A percentile compares a stretch with the other conserved stretches of the same genome.
Evolutionary conservation across 2,113 vertebrate species (phyloP).

Genomic region (Grammomys surdaster): DNA sequence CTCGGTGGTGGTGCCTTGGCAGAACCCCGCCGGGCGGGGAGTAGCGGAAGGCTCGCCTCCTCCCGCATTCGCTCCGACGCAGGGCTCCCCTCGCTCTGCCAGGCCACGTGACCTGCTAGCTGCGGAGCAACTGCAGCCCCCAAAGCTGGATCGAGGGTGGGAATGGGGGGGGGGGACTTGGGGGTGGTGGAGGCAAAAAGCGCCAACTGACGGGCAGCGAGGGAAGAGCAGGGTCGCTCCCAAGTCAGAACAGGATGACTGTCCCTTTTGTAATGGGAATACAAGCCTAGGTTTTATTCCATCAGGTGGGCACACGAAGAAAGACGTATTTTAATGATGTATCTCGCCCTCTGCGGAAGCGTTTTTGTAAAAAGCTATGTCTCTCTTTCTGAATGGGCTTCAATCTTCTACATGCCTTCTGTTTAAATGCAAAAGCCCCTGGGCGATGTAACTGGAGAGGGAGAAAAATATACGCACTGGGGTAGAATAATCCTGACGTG

Average conservation of each 20-base stretch:
- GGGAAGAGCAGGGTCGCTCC: slow-evolving; percentile 61
- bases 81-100: slow-evolving; percentile 15
- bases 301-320: not conserved
- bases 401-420: not conserved
- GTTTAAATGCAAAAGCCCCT: not conserved
- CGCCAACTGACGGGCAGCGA: slow-evolving; percentile 70
- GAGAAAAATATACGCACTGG: not conserved
- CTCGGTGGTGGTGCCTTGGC: not conserved
- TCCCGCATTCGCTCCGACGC: not conserved
- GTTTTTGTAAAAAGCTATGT: not conserved
- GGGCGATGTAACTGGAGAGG: not conserved
- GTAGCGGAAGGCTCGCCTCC: slow-evolving; percentile 13
- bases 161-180: not conserved
- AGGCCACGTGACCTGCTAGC: slow-evolving; percentile 75
- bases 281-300: not conserved
- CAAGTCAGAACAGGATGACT: not conserved
- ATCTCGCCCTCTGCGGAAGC: not conserved
- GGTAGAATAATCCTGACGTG: not conserved
- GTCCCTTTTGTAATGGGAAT: not conserved
- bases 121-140: slow-evolving; percentile 48
- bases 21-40: not conserved
- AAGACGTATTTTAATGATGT: not conserved
- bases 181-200: not conserved
- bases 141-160: not conserved
- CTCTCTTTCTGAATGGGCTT: slow-evolving; percentile 6